Evolutionary conservation across 1,140 invertebrate genomes (phyloP), one percentile per base, ranked within the genome.

Genomic region (Rhyzopertha dominica): DNA sequence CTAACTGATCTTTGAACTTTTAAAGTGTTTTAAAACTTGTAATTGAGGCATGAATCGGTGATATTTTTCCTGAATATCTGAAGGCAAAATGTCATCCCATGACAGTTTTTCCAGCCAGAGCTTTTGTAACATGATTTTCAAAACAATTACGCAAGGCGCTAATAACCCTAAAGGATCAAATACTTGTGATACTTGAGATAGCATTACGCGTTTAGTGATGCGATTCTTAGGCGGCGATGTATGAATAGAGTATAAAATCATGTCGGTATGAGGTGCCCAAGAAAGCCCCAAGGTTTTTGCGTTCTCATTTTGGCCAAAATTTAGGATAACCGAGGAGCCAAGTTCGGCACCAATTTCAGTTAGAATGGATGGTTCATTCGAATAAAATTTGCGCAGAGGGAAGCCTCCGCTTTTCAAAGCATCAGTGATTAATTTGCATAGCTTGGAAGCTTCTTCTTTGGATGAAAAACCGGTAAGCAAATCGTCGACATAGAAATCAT

Each of bases 401-500:
- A 61, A 59, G 3, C 47, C 43, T 7, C 35, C 37, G 4, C 13
- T 9, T 1, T 10, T 32, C 19, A 51, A 18, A 0, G 50, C 5
- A n/a, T 53, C 9, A 1, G 19, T 43, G 29, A 38, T 12, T 28
- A 43, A 13, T 8, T 18, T 7, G 12, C 30, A 18, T 3, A 54
- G 26, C 25, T 38, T 5, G 3, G 23, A 18, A 5, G 26, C 25
- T 22, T 49, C 20, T 17, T 40, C 9, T 8, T 47, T 17, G 9
- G 40, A 42, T 24, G 55, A 23, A 25, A 49, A 23, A 17, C 69
- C 67, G 1, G 63, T 58, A 4, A 71, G 25, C 4, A 73, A 24
- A 56, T 74, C 72, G 56, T 75, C 72, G 1, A 74, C 66, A 39
- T 74, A 74, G 31, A 68, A 65, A 59, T 72, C 62, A 4, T 37